These are phyloP conservation scores for Pseudotriccus pelzelni DNA, from an alignment of 2,797 vertebrate species.

Conservation along the genomic window DNA sequence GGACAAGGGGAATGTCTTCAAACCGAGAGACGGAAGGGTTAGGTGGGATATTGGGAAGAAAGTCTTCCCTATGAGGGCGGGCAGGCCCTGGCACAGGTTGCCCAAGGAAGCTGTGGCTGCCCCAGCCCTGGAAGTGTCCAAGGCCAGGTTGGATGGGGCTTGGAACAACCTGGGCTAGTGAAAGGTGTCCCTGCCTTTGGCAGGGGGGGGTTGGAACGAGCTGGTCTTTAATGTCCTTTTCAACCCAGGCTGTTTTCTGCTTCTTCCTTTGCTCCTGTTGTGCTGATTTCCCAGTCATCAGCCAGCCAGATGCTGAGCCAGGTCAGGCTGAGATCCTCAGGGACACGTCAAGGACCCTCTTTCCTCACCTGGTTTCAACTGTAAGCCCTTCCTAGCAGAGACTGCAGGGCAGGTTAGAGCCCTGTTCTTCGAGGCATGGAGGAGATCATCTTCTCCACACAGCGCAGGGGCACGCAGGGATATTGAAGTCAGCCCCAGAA, in stretches of 20 bases:
- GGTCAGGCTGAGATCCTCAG: background rate
- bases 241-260: background rate
- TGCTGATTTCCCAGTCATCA: background rate
- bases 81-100: background rate
- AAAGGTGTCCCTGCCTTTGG: fast-evolving
- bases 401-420: background rate
- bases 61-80: background rate
- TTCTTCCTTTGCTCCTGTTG: background rate
- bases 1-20: background rate
- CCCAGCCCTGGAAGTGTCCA: background rate
- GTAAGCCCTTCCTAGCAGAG: background rate
- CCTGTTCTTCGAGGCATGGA: background rate
- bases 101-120: background rate
- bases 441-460: background rate
- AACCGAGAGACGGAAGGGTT: background rate
- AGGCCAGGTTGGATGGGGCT: fast-evolving
- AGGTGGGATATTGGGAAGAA: background rate
- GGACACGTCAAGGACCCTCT: fast-evolving
- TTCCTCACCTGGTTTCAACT: fast-evolving
- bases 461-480: background rate
- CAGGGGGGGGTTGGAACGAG: background rate
- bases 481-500: background rate
- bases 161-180: fast-evolving
- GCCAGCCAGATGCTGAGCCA: background rate
- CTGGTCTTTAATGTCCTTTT: background rate